A percentile compares a stretch with the other conserved stretches of the same genome.
Evolutionary conservation across 2,888 invertebrate species (phyloP).

Genomic region (Venusia cambrica): DNA sequence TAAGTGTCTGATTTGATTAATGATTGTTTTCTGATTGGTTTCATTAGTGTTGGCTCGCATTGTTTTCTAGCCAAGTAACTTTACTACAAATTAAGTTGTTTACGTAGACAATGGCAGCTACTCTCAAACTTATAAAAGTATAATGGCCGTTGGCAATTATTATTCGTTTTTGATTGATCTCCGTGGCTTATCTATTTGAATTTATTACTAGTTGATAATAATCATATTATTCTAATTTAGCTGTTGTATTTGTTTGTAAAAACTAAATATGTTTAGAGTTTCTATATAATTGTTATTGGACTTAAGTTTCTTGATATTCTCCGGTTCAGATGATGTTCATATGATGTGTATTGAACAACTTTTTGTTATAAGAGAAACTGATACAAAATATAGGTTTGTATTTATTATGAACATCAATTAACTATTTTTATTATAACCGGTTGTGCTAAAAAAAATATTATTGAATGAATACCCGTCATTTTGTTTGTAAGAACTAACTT

Average conservation of each 20-base stretch:
- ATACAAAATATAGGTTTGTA: too few species aligned
- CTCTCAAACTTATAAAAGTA: too few species aligned
- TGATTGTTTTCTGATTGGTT: constrained; percentile 15
- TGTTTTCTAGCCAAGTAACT: constrained; percentile 10
- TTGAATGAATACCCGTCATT: neutral
- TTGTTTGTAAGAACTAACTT: constrained; percentile 1
- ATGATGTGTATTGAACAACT: too few species aligned
- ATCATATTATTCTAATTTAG: constrained; percentile 6
- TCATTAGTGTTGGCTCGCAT: constrained; percentile 32
- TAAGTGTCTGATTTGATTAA: constrained; percentile 16
- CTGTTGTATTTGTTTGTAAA: constrained; percentile 14
- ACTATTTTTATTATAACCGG: constrained; percentile 5
- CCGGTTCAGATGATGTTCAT: constrained; percentile 5
- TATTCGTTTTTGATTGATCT: constrained; percentile 24
- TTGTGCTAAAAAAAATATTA: constrained; percentile 10
- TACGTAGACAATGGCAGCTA: neutral
- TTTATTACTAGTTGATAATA: constrained; percentile 4
- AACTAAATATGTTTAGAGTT: constrained; percentile 13
- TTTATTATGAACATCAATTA: too few species aligned
- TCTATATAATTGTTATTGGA: constrained; percentile 15
- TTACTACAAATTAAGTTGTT: constrained; percentile 6
- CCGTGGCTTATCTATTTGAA: constrained; percentile 2
- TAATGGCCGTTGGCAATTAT: neutral
- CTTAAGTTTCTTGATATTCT: constrained; percentile 16
- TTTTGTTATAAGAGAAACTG: too few species aligned